phyloP scores from a whole-genome alignment of 2,113 vertebrate genomes.

The Scartelaos histophorus region DNA sequence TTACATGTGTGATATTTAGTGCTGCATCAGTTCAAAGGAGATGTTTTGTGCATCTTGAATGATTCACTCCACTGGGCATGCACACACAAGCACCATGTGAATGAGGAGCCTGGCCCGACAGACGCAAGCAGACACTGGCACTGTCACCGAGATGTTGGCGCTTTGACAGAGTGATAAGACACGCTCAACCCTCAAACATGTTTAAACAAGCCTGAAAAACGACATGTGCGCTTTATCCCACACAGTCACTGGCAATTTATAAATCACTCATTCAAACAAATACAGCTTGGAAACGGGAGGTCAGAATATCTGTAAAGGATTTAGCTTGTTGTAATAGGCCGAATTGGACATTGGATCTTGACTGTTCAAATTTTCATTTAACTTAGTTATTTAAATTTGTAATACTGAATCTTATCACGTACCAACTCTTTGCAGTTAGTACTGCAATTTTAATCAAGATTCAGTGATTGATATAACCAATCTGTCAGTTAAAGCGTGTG shows the following conservation, averaged over 20 bases:
- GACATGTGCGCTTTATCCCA: neutral
- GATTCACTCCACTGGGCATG: slow-evolving; percentile 24
- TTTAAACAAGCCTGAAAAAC: slow-evolving; percentile 56
- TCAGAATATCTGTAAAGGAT: neutral
- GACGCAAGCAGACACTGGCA: neutral
- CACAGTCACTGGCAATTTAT: slow-evolving; percentile 23
- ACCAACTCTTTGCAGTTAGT: too few species aligned
- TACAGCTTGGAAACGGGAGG: neutral
- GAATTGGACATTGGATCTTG: neutral
- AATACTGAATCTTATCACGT: neutral
- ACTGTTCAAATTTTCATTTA: neutral
- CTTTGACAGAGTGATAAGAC: slow-evolving; percentile 42
- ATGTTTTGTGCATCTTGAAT: slow-evolving; percentile 19
- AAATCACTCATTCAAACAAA: slow-evolving; percentile 13
- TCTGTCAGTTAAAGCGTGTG: too few species aligned
- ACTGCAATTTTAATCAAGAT: too few species aligned
- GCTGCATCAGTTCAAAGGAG: slow-evolving; percentile 7
- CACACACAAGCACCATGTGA: slow-evolving; percentile 33
- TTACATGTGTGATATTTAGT: slow-evolving; percentile 2
- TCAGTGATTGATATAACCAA: too few species aligned
- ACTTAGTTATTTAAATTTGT: neutral
- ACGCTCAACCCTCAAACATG: slow-evolving; percentile 23
- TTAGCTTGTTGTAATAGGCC: neutral
- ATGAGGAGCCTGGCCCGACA: slow-evolving; percentile 11
- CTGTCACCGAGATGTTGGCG: slow-evolving; percentile 51